Percentiles rank a stretch among this genome's conserved stretches.
Evolutionary conservation across 2,888 invertebrate genomes (phyloP).

Genomic region (Plagodis dolabraria): DNA sequence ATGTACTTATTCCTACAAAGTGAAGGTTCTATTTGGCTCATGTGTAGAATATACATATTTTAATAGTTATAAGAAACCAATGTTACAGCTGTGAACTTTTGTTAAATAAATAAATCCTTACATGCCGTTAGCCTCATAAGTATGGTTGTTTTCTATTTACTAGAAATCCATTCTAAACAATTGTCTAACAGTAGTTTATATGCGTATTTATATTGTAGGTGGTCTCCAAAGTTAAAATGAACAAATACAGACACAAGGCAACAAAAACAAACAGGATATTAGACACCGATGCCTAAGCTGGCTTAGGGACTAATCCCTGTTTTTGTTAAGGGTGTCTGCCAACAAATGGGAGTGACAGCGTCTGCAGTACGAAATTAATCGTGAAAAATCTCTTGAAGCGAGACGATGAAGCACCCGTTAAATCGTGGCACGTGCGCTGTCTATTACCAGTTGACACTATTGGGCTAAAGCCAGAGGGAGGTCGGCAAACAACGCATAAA

Average conservation of each 20-base stretch:
- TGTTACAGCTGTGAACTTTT: too few species aligned
- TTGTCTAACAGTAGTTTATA: conserved; percentile 2
- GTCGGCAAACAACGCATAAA: conserved; percentile 33
- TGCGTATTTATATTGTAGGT: conserved; percentile 13
- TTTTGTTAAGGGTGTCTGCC: conserved; percentile 78
- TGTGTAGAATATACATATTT: too few species aligned
- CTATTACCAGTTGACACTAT: conserved; percentile 79
- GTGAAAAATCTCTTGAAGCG: conserved; percentile 76
- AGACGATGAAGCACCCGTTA: conserved; percentile 62
- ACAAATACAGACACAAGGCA: conserved; percentile 60
- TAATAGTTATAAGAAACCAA: too few species aligned
- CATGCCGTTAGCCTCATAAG: too few species aligned
- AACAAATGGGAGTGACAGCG: conserved; percentile 80
- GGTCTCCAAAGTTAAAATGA: conserved; percentile 41
- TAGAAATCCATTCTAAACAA: too few species aligned
- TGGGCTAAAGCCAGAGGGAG: conserved; percentile 66
- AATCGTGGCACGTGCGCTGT: conserved; percentile 78
- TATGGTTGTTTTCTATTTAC: too few species aligned
- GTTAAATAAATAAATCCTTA: too few species aligned
- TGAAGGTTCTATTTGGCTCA: too few species aligned
- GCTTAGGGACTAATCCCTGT: conserved; percentile 78
- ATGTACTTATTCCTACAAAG: too few species aligned
- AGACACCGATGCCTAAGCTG: conserved; percentile 68
- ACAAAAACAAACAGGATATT: conserved; percentile 72
- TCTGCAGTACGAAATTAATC: conserved; percentile 78